These are phyloP conservation scores for Rhinolophus ferrumequinum DNA, from an alignment of 2,113 vertebrate genomes.

Conservation along the genomic window DNA sequence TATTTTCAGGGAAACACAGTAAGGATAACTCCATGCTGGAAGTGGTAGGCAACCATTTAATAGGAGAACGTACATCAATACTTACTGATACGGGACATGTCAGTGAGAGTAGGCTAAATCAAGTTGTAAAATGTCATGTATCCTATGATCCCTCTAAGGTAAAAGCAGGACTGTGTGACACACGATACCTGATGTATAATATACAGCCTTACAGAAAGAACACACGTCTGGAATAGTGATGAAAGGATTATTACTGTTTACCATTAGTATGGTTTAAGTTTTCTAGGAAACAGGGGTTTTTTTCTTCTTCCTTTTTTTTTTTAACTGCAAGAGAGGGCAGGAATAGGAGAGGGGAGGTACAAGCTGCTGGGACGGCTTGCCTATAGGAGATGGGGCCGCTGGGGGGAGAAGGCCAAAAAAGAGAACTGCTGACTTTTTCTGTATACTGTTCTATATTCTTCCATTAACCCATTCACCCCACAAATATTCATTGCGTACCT, in stretches of 20 bases:
- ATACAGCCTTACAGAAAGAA: not conserved
- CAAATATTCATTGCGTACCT: rapidly evolving
- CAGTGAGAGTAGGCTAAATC: not conserved
- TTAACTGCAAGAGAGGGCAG: not conserved
- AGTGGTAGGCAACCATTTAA: rapidly evolving
- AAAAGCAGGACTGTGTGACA: not conserved
- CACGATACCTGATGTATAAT: not conserved
- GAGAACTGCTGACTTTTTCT: not conserved
- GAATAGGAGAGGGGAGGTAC: not conserved
- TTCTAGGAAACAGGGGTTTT: not conserved
- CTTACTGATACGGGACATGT: not conserved
- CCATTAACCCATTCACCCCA: not conserved
- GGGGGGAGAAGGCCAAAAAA: not conserved
- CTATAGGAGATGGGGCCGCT: not conserved
- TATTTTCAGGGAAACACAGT: too few relatives aligned
- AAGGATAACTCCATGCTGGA: too few relatives aligned
- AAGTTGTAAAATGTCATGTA: not conserved
- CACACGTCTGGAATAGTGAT: not conserved
- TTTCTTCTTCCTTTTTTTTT: not conserved
- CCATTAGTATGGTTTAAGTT: not conserved
- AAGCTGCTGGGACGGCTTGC: not conserved
- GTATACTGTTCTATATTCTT: rapidly evolving
- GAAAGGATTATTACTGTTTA: not conserved
- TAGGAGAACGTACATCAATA: rapidly evolving
- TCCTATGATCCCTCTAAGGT: not conserved